Base-by-base conservation (phyloP, 2,113 vertebrate species). In the Hippocampus guttulatus region DNA sequence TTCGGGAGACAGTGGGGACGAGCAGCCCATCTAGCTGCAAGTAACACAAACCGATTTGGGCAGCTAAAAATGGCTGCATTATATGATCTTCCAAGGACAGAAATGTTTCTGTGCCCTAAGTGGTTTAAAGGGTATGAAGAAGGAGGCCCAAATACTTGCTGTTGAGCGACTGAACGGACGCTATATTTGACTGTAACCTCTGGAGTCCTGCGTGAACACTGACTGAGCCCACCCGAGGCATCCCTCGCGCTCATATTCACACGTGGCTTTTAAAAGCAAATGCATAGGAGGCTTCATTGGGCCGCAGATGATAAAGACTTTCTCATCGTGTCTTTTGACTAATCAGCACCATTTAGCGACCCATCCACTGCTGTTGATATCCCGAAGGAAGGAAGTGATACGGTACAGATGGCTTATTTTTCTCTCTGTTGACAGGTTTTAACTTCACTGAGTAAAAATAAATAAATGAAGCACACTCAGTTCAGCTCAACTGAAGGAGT, bases 101-200 rank as follows among this genome's bases (percentile, higher is more conserved):
- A 81, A 79, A 78, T 81, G 73, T 87, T 80, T 82, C 84, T 68
- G 70, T 67, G 82, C 84, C 82, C 84, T 87, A 77, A 72, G 75
- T 74, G 77, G 73, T 80, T 82, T 75, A 80, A 82, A 74, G 83
- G 87, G 86, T 84, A 79, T 86, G 82, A 90, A 84, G 84, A 85
- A 84, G 77, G 76, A 89, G 73, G 76, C 83, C 86, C 84, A 84
- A 87, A 27, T 27, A 89, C 88, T 85, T 90, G 87, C 88, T 90
- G 86, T 87, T 90, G 90, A 88, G 83, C 88, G 85, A 91, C 84
- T 90, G 87, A 90, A 90, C 91, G 71, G 68, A 84, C 83, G 88
- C 83, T 88, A 88, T 90, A 88, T 87, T 88, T 89, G 30, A 33
- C 3, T 88, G 85, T 83, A 88, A 85, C 85, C 87, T 88, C 87